phyloP scores from a whole-genome alignment of 2,797 vertebrate genomes.

The Cygnus olor region DNA sequence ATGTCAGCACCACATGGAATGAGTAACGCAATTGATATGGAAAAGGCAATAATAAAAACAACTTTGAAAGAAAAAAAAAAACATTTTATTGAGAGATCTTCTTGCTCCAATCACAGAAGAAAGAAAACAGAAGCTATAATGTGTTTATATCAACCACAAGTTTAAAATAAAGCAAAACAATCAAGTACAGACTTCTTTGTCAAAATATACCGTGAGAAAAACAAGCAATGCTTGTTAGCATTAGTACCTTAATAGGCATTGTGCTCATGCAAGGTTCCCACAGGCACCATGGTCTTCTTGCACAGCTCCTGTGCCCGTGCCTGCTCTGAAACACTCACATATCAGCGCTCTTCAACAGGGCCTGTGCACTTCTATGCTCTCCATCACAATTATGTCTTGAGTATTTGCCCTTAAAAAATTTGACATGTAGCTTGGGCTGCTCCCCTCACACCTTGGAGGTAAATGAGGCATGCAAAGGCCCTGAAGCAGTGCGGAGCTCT shows the following conservation, averaged over 20 bases:
- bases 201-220: neutral
- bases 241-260: accelerated
- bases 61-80: neutral
- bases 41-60: neutral
- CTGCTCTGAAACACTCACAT: accelerated
- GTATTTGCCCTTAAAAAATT: neutral
- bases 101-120: neutral
- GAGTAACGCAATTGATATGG: neutral
- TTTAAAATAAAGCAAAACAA: neutral
- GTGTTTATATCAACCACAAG: neutral
- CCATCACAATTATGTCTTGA: accelerated
- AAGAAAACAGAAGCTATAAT: neutral
- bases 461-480: neutral
- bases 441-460: neutral
- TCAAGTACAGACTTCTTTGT: neutral
- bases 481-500: neutral
- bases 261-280: neutral
- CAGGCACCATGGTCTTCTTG: neutral
- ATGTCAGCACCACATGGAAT: neutral
- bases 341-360: neutral
- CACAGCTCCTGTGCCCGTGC: neutral
- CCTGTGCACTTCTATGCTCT: accelerated
- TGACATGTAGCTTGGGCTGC: neutral
- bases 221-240: neutral
- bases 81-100: constrained; percentile 1